These are phyloP conservation scores for Stercorarius parasiticus DNA, from an alignment of 2,113 vertebrate species.

Conservation along the genomic window DNA sequence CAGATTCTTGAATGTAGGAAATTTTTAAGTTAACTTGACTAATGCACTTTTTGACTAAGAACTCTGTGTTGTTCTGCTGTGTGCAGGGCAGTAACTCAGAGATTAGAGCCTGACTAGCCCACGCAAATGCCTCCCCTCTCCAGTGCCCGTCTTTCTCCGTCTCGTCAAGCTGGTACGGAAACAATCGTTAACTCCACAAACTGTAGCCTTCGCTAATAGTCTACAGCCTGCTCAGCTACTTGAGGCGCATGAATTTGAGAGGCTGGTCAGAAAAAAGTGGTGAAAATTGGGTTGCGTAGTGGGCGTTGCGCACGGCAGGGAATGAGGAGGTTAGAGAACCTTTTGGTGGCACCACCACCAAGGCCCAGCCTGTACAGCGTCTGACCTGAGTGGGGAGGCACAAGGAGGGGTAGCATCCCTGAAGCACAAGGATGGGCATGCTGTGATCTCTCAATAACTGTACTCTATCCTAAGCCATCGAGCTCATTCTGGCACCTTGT, in stretches of 20 bases:
- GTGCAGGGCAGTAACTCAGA: neutral
- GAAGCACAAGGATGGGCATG: neutral
- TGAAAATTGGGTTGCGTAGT: neutral
- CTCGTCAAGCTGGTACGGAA: neutral
- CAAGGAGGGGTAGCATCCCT: neutral
- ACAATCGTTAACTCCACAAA: neutral
- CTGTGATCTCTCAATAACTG: neutral
- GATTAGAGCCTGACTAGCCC: neutral
- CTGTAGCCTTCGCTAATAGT: neutral
- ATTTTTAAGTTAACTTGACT: neutral
- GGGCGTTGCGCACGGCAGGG: neutral
- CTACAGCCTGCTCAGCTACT: neutral
- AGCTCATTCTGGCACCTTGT: neutral
- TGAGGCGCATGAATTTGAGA: neutral
- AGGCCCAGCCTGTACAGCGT: neutral
- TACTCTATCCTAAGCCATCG: neutral
- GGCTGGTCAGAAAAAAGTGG: neutral
- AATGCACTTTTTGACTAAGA: neutral
- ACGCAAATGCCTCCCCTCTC: neutral
- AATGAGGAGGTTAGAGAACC: neutral
- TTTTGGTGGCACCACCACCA: neutral
- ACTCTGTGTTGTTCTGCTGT: neutral
- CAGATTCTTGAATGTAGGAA: neutral
- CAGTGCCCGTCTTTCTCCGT: neutral
- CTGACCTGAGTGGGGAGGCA: neutral